Evolutionary conservation across 2,888 invertebrate genomes (phyloP).

Genomic region (Drosophila longiperda): DNA sequence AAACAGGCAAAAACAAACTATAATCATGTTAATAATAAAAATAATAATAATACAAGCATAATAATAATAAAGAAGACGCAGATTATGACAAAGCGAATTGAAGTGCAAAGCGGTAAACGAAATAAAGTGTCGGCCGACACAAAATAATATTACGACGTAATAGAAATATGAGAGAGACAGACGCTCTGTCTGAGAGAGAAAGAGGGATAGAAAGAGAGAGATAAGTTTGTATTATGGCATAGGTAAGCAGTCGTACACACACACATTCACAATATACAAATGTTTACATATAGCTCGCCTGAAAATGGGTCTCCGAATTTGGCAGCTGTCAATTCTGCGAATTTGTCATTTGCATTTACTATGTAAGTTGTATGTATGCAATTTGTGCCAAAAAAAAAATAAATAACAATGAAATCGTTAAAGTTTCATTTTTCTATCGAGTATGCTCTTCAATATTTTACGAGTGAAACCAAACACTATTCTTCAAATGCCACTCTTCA

Average conservation of each 20-base stretch:
- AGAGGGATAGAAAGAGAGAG: neutral
- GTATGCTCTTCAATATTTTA: too few species aligned
- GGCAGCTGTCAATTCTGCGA: slow-evolving; percentile 42
- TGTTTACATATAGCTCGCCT: neutral
- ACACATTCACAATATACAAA: neutral
- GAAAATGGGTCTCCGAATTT: slow-evolving; percentile 26
- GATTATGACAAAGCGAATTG: neutral
- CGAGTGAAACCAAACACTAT: neutral
- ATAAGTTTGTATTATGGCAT: slow-evolving; percentile 19
- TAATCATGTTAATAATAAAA: slow-evolving; percentile 2
- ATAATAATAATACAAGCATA: slow-evolving; percentile 8
- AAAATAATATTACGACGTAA: slow-evolving; percentile 50
- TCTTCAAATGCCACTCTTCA: neutral
- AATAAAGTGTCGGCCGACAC: slow-evolving; percentile 46
- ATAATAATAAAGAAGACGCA: slow-evolving; percentile 3
- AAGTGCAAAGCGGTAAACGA: neutral
- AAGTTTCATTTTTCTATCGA: neutral
- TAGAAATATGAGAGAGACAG: slow-evolving; percentile 30
- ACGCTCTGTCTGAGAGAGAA: neutral
- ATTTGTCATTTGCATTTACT: slow-evolving; percentile 1
- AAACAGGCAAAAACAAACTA: slow-evolving; percentile 26
- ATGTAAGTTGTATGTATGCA: neutral
- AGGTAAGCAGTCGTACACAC: slow-evolving; percentile 12
- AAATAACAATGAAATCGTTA: rapidly evolving
- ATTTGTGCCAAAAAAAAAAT: neutral